Percentiles rank a stretch among this genome's conserved stretches.
Conservation (phyloP, 2,113 vertebrate genomes). For the Lontra canadensis region DNA sequence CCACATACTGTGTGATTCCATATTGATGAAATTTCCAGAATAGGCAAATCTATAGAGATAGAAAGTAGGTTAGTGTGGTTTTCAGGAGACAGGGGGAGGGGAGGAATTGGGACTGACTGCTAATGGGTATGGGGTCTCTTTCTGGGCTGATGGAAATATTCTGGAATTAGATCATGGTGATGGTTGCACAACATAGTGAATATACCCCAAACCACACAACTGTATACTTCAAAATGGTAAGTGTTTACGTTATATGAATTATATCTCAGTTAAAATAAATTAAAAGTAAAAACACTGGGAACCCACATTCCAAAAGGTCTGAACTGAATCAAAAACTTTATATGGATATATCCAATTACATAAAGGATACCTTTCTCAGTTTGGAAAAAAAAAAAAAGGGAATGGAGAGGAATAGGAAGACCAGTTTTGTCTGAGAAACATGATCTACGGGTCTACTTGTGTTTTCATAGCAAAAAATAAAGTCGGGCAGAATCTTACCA, state of each 20-base stretch:
- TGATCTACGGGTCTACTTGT: background rate
- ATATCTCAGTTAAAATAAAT: background rate
- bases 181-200: background rate
- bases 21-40: background rate
- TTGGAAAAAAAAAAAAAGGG: background rate
- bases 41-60: background rate
- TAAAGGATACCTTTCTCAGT: background rate
- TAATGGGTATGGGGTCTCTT: background rate
- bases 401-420: background rate
- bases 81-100: background rate
- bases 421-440: background rate
- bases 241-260: background rate
- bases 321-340: background rate
- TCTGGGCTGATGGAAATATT: background rate
- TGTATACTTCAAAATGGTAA: background rate
- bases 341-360: background rate
- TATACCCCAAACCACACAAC: background rate
- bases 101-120: background rate
- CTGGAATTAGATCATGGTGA: background rate
- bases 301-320: background rate
- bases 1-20: background rate
- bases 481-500: background rate
- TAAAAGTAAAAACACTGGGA: background rate
- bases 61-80: background rate
- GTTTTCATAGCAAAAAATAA: background rate